Percentiles rank a stretch among this genome's conserved stretches.
Conservation (phyloP, 2,888 invertebrate species). For the Oscheius sp. region DNA sequence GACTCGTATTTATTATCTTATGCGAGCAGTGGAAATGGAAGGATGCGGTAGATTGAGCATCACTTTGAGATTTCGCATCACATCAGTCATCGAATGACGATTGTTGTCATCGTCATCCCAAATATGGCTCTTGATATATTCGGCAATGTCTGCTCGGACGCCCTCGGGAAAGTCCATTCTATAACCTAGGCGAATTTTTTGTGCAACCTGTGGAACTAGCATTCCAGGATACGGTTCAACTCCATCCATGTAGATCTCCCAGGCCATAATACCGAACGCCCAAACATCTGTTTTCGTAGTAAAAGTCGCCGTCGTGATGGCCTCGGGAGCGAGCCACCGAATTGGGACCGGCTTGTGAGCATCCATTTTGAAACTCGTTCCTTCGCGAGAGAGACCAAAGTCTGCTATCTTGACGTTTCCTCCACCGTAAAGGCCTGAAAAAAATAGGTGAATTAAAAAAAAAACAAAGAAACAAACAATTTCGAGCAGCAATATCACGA, state of each 20-base stretch:
- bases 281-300: constrained; percentile 48
- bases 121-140: neutral
- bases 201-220: constrained; percentile 33
- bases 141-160: neutral
- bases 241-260: constrained; percentile 54
- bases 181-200: neutral
- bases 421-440: constrained; percentile 41
- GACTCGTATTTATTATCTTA: too few species aligned
- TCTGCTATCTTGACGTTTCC: constrained; percentile 49
- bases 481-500: constrained; percentile 23
- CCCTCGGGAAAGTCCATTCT: constrained; percentile 2
- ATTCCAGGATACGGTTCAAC: constrained; percentile 58
- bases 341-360: constrained; percentile 43
- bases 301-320: constrained; percentile 40
- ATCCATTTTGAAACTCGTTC: constrained; percentile 14
- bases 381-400: constrained; percentile 49
- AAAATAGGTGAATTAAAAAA: too few species aligned
- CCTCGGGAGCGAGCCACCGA: constrained; percentile 52
- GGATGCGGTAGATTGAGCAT: too few species aligned
- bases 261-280: constrained; percentile 50
- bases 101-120: constrained; percentile 19
- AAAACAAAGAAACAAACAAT: constrained; percentile 41
- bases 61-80: too few species aligned
- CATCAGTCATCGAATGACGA: constrained; percentile 15
- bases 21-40: too few species aligned